Evolutionary conservation across 2,113 vertebrate genomes (phyloP).

Genomic region (Leptobrachium leishanense): DNA sequence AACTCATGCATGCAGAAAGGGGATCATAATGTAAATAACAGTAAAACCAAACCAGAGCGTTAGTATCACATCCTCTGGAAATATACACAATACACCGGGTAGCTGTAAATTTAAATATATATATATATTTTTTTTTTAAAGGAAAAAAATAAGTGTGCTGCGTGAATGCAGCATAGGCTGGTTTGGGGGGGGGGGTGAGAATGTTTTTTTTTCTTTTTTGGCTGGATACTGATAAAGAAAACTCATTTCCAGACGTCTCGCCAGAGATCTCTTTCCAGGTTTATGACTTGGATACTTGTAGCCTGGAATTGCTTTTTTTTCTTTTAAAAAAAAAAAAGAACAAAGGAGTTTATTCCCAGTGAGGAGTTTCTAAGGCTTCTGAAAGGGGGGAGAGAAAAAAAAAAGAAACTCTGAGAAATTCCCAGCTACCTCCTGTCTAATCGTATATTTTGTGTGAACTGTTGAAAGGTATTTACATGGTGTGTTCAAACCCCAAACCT

Average conservation of each 20-base stretch:
- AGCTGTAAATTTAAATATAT: not conserved
- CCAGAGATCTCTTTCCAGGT: constrained; percentile 61
- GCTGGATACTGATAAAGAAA: constrained; percentile 68
- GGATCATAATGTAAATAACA: too few relatives aligned
- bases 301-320: constrained; percentile 57
- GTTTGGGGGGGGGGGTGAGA: constrained; percentile 54
- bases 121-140: not conserved
- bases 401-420: constrained; percentile 60
- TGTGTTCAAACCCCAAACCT: constrained; percentile 92
- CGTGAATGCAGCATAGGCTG: constrained; percentile 50
- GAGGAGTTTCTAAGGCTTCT: constrained; percentile 62
- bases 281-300: constrained; percentile 65
- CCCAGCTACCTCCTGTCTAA: constrained; percentile 32
- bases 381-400: constrained; percentile 44
- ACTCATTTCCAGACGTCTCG: constrained; percentile 72
- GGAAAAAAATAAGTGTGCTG: not conserved
- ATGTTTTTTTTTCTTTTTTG: constrained; percentile 1
- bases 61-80: not conserved
- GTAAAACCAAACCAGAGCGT: not conserved
- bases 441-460: constrained; percentile 47
- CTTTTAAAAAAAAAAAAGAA: constrained; percentile 56
- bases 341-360: constrained; percentile 70
- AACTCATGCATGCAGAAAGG: not conserved
- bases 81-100: not conserved
- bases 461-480: constrained; percentile 47